Evolutionary conservation across 2,797 vertebrate species (phyloP), one percentile per base, ranked within the genome.

Genomic region (Ceryle rudis): DNA sequence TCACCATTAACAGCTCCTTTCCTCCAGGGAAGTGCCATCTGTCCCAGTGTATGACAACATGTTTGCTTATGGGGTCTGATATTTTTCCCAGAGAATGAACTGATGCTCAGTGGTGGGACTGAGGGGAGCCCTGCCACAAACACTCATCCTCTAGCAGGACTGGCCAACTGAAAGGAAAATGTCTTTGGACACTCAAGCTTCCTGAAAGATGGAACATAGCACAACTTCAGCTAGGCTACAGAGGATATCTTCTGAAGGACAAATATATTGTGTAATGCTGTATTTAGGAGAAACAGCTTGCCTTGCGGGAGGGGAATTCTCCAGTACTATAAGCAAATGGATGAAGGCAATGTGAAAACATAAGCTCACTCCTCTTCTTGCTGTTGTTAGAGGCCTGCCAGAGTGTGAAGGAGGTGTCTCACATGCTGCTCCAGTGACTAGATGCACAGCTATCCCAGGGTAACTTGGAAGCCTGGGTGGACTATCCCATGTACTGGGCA

Each of bases 11-110:
- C 7, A 61, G 8, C 11, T n/a, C 1, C 9, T 66, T 52, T 61
- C 10, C 8, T 78, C 11, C 7, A 33, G 39, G 16, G 66, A n/a
- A 78, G 22, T 52, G 51, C 15, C 1, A 29, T 28, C 17, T 8
- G 3, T 51, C 4, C 17, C 9, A 55, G 5, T 1, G 3, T 21
- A 46, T 42, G 14, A 46, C 4, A 29, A 11, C 0, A 1, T 39
- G 14, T 7, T 55, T 78, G 8, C 3, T 67, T 12, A 11, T 35
- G 18, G 16, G 9, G 3, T 41, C 87, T 49, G 31, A 18, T 55
- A 4, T 44, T 78, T 80, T 52, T 26, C 4, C 3, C 2, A 33
- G 52, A 26, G 10, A 14, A 35, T 29, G 3, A 49, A 2, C 5
- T 70, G 22, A 13, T 71, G 4, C 8, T 60, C 3, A 13, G 17